Percentiles rank a stretch among this genome's conserved stretches.
Conservation (phyloP, 2,113 vertebrate species). For the Craseonycteris thonglongyai region DNA sequence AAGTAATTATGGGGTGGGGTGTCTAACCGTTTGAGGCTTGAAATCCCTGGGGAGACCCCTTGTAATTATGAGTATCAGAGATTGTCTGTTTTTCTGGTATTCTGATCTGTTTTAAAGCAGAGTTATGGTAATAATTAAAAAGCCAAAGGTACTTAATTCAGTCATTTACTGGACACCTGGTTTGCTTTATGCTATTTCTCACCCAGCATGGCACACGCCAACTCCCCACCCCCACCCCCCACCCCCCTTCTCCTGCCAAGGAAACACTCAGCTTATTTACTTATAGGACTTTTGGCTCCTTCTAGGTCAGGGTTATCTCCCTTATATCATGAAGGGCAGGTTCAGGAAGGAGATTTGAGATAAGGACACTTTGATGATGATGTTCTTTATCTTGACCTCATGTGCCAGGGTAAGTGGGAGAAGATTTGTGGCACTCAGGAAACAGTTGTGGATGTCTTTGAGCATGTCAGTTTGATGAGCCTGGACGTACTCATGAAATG, state of each 20-base stretch:
- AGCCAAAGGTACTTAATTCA: not conserved
- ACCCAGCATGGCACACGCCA: not conserved
- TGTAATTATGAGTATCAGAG: not conserved
- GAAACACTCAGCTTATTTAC: not conserved
- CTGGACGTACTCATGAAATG: conserved; percentile 87
- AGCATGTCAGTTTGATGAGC: conserved; percentile 84
- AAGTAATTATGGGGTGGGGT: not conserved
- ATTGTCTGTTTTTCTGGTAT: not conserved
- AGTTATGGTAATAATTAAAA: not conserved
- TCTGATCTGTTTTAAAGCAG: not conserved
- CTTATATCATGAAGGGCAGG: not conserved
- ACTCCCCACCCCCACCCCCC: not conserved
- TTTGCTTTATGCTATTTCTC: not conserved
- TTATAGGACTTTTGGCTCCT: not conserved
- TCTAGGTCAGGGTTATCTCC: not conserved
- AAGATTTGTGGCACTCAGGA: conserved; percentile 54
- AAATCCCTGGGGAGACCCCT: not conserved
- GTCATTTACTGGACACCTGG: not conserved
- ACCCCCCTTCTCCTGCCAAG: not conserved
- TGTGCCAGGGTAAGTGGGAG: conserved; percentile 85
- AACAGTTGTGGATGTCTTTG: conserved; percentile 82
- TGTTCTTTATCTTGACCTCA: conserved; percentile 18
- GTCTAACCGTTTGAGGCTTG: not conserved
- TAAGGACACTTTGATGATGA: not conserved
- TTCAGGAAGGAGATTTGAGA: not conserved